phyloP scores from a whole-genome alignment of 2,113 vertebrate genomes.

The Spheniscus mendiculus region DNA sequence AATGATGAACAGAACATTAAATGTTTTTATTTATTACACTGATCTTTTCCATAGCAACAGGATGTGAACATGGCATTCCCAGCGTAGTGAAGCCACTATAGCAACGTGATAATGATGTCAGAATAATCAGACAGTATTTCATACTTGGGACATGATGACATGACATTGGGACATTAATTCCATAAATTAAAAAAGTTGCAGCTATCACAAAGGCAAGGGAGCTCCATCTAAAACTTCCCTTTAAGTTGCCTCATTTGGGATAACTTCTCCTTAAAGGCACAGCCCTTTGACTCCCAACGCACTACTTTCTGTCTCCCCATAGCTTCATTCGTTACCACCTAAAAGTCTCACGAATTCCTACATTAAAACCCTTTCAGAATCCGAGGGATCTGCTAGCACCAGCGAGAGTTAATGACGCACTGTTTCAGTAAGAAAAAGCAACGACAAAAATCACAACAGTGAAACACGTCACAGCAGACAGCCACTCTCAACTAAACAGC shows the following conservation, averaged over 20 bases:
- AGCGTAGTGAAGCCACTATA: background rate
- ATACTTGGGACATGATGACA: background rate
- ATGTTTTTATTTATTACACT: conserved; percentile 37
- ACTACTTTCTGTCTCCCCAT: background rate
- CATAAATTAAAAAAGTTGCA: background rate
- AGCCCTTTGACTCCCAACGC: rapidly evolving
- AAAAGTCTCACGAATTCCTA: background rate
- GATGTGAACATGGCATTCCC: conserved; percentile 27
- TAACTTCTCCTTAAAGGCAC: background rate
- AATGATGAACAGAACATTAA: background rate
- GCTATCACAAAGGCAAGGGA: background rate
- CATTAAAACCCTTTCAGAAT: background rate
- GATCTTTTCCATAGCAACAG: conserved; percentile 39
- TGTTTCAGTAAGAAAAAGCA: background rate
- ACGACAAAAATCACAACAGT: rapidly evolving
- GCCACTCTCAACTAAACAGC: background rate
- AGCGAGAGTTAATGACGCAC: background rate
- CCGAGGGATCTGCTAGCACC: background rate
- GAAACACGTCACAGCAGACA: background rate
- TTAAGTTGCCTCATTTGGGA: background rate
- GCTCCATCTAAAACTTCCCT: background rate
- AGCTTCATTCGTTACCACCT: background rate
- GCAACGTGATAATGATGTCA: conserved; percentile 45
- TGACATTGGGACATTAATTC: background rate
- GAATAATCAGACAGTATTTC: background rate